A percentile compares a stretch with the other conserved stretches of the same genome.
Conservation (phyloP, 2,888 invertebrate species). For the Timema podura region DNA sequence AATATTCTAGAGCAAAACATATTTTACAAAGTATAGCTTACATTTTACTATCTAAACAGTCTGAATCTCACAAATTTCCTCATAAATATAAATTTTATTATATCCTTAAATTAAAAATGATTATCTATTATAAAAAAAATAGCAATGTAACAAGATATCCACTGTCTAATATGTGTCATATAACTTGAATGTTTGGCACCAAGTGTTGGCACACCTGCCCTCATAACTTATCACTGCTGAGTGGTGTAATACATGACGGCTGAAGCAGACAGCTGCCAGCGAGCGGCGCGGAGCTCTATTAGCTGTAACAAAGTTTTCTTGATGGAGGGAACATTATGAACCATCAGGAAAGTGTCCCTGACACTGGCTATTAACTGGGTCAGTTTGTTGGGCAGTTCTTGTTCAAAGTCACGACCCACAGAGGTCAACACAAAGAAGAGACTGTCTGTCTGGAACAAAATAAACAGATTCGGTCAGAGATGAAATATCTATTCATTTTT, state of each 20-base stretch:
- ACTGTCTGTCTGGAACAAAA: slow-evolving; percentile 66
- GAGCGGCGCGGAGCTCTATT: slow-evolving; percentile 84
- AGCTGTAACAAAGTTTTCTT: slow-evolving; percentile 82
- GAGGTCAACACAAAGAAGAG: slow-evolving; percentile 85
- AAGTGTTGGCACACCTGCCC: not conserved
- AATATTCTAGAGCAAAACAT: too few relatives aligned
- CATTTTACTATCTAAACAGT: too few relatives aligned
- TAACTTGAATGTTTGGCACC: too few relatives aligned
- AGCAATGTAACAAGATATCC: too few relatives aligned
- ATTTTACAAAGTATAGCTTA: too few relatives aligned
- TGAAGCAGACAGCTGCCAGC: slow-evolving; percentile 86
- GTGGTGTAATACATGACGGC: slow-evolving; percentile 77
- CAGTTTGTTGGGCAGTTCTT: slow-evolving; percentile 74
- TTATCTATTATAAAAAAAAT: too few relatives aligned
- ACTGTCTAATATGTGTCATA: too few relatives aligned
- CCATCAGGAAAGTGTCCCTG: slow-evolving; percentile 78
- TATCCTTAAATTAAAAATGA: too few relatives aligned
- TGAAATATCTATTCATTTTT: too few relatives aligned
- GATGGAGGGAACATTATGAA: slow-evolving; percentile 68
- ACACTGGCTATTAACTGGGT: slow-evolving; percentile 74
- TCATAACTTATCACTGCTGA: slow-evolving; percentile 6
- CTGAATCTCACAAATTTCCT: too few relatives aligned
- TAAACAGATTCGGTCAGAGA: too few relatives aligned
- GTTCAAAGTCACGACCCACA: slow-evolving; percentile 81
- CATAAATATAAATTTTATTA: too few relatives aligned